Evolutionary conservation across 2,888 invertebrate genomes (phyloP), one percentile per base, ranked within the genome.

Genomic region (Dynastes grantii): DNA sequence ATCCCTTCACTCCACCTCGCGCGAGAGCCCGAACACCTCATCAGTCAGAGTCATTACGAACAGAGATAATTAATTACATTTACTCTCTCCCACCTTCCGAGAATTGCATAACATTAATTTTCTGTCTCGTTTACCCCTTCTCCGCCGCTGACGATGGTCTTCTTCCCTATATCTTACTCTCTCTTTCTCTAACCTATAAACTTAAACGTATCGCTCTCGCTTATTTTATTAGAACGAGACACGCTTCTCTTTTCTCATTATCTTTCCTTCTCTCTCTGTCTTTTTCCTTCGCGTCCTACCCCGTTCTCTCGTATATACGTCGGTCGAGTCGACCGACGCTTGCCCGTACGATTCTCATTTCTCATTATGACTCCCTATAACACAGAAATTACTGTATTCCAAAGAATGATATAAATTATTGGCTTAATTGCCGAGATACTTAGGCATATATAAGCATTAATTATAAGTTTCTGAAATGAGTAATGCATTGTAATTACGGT

Each of bases 41-140:
- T 91, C 91, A 91, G 91, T 91, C 91, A 91, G 91, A 91, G 91
- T 91, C 91, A 91, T 91, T 91, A 91, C 89, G 88, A 89, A 88
- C 88, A 88, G 90, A 91, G 91, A 91, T 91, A 91, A 91, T 91
- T 91, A 91, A 91, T 91, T 92, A 91, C 91, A 91, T 91, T 91
- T 90, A 90, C 90, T 90, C 89, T 87, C 89, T 89, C 90, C 90
- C 90, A 89, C 90, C 90, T 88, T 88, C 88, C 88, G 87, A 88
- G 89, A 89, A 89, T 89, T 89, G 89, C 89, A 89, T 89, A 89
- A 88, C 89, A 89, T 89, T 89, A 89, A 89, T 89, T 89, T 85
- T 85, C 83, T 81, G 81, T 83, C 83, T 83, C 82, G 77, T 79
- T 79, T 81, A 67, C 78, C 79, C 70, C 83, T 82, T 73, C 77